phyloP scores from a whole-genome alignment of 2,113 vertebrate genomes.

The Macaca nemestrina region DNA sequence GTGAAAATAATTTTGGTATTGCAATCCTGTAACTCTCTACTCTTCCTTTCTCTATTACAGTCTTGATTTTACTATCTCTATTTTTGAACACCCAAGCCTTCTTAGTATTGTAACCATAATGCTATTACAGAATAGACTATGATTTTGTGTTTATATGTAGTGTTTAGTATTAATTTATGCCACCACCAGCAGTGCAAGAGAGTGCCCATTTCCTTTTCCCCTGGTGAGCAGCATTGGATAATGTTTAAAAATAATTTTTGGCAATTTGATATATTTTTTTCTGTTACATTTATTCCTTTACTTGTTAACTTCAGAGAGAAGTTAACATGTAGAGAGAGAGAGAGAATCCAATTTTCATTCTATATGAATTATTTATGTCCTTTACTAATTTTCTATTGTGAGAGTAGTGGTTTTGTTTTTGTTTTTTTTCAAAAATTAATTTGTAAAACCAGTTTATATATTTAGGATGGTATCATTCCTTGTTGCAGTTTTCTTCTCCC shows the following conservation, averaged over 20 bases:
- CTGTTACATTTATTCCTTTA: neutral
- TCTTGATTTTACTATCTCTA: slow-evolving; percentile 37
- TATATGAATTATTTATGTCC: neutral
- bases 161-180: slow-evolving; percentile 31
- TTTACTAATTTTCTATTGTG: slow-evolving; percentile 1
- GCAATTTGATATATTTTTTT: neutral
- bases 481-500: neutral
- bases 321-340: too few species aligned
- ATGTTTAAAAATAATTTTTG: neutral
- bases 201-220: neutral
- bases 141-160: slow-evolving; percentile 24
- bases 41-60: neutral
- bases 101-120: neutral
- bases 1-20: slow-evolving; percentile 43
- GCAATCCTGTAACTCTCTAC: neutral
- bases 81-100: slow-evolving; percentile 45
- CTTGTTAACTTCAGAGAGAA: neutral
- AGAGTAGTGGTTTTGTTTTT: neutral
- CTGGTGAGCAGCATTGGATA: neutral
- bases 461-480: neutral
- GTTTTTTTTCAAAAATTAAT: neutral
- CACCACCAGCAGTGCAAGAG: neutral
- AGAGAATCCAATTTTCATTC: neutral
- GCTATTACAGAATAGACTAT: neutral
- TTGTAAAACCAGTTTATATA: neutral